Conservation (phyloP, 2,888 invertebrate genomes). For the Scelioninae gen. 1 region DNA sequence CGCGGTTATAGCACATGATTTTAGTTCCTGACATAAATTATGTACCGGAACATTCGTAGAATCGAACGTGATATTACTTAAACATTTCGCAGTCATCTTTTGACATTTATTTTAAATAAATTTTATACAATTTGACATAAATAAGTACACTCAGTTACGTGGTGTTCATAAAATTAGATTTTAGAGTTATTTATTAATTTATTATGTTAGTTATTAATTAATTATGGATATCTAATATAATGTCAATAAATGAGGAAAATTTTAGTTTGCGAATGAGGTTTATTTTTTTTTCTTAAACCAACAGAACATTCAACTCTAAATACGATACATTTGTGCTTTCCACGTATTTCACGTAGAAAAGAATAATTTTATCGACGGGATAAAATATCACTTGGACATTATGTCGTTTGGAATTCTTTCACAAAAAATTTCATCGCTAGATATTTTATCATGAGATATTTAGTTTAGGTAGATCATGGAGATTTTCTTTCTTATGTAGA, state of each 20-base stretch:
- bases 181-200: too few relatives aligned
- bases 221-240: too few relatives aligned
- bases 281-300: not conserved
- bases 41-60: slow-evolving; percentile 5
- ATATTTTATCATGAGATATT: slow-evolving; percentile 40
- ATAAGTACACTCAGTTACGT: too few relatives aligned
- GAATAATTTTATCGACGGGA: slow-evolving; percentile 24
- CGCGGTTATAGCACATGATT: slow-evolving; percentile 33
- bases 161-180: too few relatives aligned
- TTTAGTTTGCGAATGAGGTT: too few relatives aligned
- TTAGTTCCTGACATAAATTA: slow-evolving; percentile 29
- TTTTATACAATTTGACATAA: not conserved
- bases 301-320: slow-evolving; percentile 2
- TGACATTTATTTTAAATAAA: slow-evolving; percentile 21
- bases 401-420: slow-evolving; percentile 24
- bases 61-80: slow-evolving; percentile 21
- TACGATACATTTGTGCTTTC: slow-evolving; percentile 4
- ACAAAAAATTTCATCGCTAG: slow-evolving; percentile 14
- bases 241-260: too few relatives aligned
- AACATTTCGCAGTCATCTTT: slow-evolving; percentile 19
- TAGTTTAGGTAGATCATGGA: slow-evolving; percentile 20
- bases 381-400: slow-evolving; percentile 22
- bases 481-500: not conserved
- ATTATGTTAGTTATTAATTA: too few relatives aligned
- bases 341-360: not conserved